These are phyloP conservation scores for Pteruthius melanotis DNA, from an alignment of 2,113 vertebrate species.

Conservation along the genomic window DNA sequence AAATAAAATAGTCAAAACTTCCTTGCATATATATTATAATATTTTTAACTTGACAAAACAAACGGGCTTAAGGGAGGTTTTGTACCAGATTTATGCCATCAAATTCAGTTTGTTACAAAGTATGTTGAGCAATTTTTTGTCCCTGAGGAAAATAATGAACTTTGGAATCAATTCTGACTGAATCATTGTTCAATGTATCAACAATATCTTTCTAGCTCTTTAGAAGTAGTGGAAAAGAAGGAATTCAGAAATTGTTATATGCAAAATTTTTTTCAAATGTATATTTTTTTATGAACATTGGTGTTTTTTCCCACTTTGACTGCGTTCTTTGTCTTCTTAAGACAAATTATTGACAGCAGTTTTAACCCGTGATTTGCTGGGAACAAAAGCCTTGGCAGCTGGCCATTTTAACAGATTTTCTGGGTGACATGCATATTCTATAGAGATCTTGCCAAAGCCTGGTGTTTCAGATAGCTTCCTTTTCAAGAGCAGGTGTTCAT, in stretches of 20 bases:
- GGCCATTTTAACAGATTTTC: conserved; percentile 39
- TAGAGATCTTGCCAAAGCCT: conserved; percentile 26
- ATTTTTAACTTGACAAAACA: background rate
- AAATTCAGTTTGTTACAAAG: background rate
- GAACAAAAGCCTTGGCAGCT: conserved; percentile 6
- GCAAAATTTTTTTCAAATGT: background rate
- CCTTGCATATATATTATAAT: background rate
- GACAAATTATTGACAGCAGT: background rate
- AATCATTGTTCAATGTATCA: background rate
- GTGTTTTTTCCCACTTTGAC: background rate
- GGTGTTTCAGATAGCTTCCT: conserved; percentile 29
- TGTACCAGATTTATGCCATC: background rate
- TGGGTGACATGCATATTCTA: background rate
- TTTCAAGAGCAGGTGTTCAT: conserved; percentile 58
- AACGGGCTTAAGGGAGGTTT: background rate
- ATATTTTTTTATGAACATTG: background rate
- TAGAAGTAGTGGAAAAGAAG: background rate
- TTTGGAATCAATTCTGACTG: background rate
- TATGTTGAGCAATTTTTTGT: background rate
- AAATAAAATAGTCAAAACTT: background rate
- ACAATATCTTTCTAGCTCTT: background rate
- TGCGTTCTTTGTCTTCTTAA: background rate
- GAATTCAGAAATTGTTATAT: background rate
- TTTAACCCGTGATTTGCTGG: conserved; percentile 28
- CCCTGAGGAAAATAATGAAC: background rate